Percentiles rank a stretch among this genome's conserved stretches.
phyloP scores from a whole-genome alignment of 2,888 invertebrate genomes.

The Euproctis similis region DNA sequence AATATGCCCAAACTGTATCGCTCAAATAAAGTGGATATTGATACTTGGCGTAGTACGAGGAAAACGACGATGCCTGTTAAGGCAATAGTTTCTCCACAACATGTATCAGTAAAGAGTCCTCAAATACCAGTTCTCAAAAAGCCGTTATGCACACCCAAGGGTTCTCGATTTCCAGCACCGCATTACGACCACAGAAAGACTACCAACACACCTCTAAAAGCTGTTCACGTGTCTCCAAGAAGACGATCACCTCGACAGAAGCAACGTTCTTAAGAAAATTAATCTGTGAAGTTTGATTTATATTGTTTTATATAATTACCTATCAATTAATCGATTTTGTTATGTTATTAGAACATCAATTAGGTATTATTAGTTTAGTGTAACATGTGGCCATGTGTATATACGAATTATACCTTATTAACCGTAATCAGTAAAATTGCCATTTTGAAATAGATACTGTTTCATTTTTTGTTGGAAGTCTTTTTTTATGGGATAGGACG shows the following conservation, averaged over 20 bases:
- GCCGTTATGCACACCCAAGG: slow-evolving; percentile 74
- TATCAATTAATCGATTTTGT: slow-evolving; percentile 21
- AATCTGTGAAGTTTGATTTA: slow-evolving; percentile 9
- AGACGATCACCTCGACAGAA: slow-evolving; percentile 61
- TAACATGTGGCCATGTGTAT: slow-evolving; percentile 54
- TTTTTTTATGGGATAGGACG: too few relatives aligned
- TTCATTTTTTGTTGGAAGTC: too few relatives aligned
- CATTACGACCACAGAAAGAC: slow-evolving; percentile 57
- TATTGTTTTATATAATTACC: slow-evolving; percentile 15
- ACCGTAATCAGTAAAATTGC: too few relatives aligned
- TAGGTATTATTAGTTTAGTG: slow-evolving; percentile 28
- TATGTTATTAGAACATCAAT: slow-evolving; percentile 18
- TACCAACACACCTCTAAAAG: slow-evolving; percentile 76
- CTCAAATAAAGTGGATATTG: slow-evolving; percentile 37
- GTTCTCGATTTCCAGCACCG: slow-evolving; percentile 61
- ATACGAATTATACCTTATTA: too few relatives aligned
- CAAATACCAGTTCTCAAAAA: slow-evolving; percentile 77
- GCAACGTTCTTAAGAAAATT: slow-evolving; percentile 23
- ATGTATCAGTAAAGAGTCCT: slow-evolving; percentile 38
- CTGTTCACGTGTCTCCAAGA: slow-evolving; percentile 60
- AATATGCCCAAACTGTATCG: slow-evolving; percentile 26
- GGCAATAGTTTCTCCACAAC: slow-evolving; percentile 49
- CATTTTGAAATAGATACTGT: too few relatives aligned
- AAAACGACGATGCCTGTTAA: slow-evolving; percentile 49
- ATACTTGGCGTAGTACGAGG: slow-evolving; percentile 36